Evolutionary conservation across 2,113 vertebrate genomes (phyloP).

Genomic region (Pygoscelis adeliae): DNA sequence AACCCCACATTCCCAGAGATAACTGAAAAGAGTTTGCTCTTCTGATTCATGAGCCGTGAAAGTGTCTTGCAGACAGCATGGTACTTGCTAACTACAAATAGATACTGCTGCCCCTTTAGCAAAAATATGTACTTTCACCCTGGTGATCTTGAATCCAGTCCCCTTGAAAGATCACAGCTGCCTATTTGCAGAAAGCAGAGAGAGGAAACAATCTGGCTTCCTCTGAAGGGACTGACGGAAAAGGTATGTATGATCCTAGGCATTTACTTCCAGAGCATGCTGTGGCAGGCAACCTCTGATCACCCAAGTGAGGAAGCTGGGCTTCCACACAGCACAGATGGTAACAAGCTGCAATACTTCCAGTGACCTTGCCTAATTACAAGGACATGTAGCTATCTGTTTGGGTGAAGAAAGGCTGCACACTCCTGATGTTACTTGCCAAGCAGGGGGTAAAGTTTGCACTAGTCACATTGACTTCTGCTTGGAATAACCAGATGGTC

Average conservation of each 20-base stretch:
- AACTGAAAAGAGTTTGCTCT: background rate
- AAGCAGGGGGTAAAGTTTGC: conserved; percentile 1
- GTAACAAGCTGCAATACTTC: background rate
- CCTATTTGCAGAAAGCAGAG: background rate
- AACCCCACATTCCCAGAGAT: background rate
- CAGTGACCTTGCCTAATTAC: background rate
- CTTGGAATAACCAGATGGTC: conserved; percentile 28
- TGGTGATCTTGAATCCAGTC: background rate
- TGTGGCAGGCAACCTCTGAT: background rate
- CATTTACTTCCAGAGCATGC: background rate
- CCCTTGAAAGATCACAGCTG: background rate
- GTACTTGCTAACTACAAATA: background rate
- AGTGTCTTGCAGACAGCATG: background rate
- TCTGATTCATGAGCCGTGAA: background rate
- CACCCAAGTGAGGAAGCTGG: background rate
- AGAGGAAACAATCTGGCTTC: background rate
- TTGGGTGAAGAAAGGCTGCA: background rate
- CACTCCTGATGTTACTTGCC: background rate
- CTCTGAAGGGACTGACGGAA: background rate
- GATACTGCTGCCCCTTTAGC: background rate
- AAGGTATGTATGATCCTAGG: background rate
- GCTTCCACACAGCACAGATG: background rate
- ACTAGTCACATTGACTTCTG: background rate
- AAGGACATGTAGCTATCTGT: background rate
- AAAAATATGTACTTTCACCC: background rate